These are phyloP conservation scores for Metalampra italica DNA, from an alignment of 2,888 invertebrate species.

Conservation along the genomic window DNA sequence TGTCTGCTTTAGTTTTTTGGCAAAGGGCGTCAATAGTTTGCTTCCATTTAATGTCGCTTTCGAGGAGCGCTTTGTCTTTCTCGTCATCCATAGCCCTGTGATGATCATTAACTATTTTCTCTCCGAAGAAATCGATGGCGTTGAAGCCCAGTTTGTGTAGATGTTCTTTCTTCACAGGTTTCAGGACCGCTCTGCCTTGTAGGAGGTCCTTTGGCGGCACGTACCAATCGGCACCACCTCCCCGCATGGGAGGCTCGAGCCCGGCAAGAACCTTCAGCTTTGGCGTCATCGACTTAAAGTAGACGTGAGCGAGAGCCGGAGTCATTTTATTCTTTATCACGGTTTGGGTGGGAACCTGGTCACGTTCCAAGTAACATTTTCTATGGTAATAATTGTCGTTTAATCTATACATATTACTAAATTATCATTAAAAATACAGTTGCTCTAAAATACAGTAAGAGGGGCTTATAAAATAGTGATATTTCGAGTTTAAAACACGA, in stretches of 20 bases:
- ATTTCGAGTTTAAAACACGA: background rate
- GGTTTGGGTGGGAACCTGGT: constrained; percentile 61
- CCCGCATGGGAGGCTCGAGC: constrained; percentile 56
- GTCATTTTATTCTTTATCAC: constrained; percentile 56
- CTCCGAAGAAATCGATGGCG: constrained; percentile 45
- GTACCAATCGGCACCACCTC: constrained; percentile 61
- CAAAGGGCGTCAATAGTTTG: constrained; percentile 28
- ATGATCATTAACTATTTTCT: constrained; percentile 33
- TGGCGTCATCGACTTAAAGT: constrained; percentile 58
- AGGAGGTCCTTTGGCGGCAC: constrained; percentile 52
- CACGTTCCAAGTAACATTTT: constrained; percentile 48
- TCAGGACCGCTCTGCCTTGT: constrained; percentile 44
- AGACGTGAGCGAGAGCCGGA: constrained; percentile 51
- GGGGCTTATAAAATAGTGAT: background rate
- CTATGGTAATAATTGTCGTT: constrained; percentile 56
- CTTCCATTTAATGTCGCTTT: constrained; percentile 50
- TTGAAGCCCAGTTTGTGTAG: constrained; percentile 42
- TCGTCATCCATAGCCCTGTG: constrained; percentile 35
- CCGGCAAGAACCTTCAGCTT: constrained; percentile 57
- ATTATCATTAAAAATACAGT: background rate
- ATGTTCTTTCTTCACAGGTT: constrained; percentile 44
- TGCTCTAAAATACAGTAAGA: background rate
- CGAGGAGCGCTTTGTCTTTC: constrained; percentile 29
- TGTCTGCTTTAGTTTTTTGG: constrained; percentile 31
- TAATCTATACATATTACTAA: constrained; percentile 29